These are phyloP conservation scores for Planiliza haematocheilus DNA, from an alignment of 2,113 vertebrate genomes.

Conservation along the genomic window DNA sequence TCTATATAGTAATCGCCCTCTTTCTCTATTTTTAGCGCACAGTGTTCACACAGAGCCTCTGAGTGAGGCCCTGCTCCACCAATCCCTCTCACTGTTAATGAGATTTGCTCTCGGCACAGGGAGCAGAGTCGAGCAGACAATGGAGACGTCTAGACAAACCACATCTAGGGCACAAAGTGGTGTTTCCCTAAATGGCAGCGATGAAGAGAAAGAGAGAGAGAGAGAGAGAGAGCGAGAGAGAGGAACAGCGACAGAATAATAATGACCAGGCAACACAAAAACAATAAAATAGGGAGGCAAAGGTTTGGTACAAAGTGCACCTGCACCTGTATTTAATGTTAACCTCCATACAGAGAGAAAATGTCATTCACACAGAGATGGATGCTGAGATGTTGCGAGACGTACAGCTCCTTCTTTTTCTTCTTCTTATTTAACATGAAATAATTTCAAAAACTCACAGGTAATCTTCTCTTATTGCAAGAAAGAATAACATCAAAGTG, in stretches of 20 bases:
- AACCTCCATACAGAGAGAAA: too few species aligned
- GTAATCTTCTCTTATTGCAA: too few species aligned
- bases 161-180: slow-evolving; percentile 23
- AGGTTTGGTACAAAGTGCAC: not conserved
- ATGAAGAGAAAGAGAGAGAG: too few species aligned
- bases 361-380: too few species aligned
- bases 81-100: slow-evolving; percentile 50
- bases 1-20: slow-evolving; percentile 36
- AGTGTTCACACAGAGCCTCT: slow-evolving; percentile 8
- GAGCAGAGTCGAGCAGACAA: slow-evolving; percentile 24
- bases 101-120: slow-evolving; percentile 59
- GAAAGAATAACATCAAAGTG: too few species aligned
- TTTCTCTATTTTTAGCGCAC: slow-evolving; percentile 60
- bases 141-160: slow-evolving; percentile 43
- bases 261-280: not conserved
- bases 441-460: too few species aligned
- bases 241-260: not conserved
- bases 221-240: not conserved
- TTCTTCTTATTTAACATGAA: too few species aligned
- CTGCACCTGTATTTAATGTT: not conserved
- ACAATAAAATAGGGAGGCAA: not conserved
- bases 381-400: too few species aligned
- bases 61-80: too few species aligned
- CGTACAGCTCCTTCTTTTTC: too few species aligned
- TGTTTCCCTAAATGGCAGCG: slow-evolving; percentile 14